Percentiles rank a stretch among this genome's conserved stretches.
These are phyloP conservation scores for Datnioides undecimradiatus DNA, from an alignment of 2,113 vertebrate species.

Conservation along the genomic window DNA sequence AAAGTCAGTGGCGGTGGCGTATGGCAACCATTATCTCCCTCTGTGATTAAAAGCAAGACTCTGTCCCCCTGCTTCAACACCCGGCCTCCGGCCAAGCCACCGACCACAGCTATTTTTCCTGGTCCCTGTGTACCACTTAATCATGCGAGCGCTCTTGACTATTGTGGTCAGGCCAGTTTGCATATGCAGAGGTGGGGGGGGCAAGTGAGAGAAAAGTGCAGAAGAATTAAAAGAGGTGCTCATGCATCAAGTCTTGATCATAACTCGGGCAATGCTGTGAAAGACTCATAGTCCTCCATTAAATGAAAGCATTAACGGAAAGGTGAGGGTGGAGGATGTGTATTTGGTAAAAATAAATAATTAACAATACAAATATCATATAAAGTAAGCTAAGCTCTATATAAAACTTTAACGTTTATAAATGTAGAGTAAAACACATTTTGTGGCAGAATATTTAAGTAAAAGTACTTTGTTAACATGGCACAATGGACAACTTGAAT, in stretches of 20 bases:
- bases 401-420: not conserved
- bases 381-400: too few relatives aligned
- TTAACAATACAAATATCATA: too few relatives aligned
- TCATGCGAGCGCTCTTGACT: constrained; percentile 77
- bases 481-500: not conserved
- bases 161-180: constrained; percentile 85
- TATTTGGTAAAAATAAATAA: too few relatives aligned
- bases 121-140: constrained; percentile 81
- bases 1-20: constrained; percentile 64
- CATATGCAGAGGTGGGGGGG: constrained; percentile 61
- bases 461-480: not conserved
- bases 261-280: not conserved
- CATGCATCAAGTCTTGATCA: not conserved
- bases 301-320: not conserved
- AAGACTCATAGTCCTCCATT: not conserved
- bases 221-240: not conserved
- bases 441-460: too few relatives aligned
- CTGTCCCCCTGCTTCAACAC: constrained; percentile 66
- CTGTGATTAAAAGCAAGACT: constrained; percentile 89
- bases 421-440: not conserved
- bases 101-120: constrained; percentile 87
- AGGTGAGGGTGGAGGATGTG: too few relatives aligned
- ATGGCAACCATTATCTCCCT: constrained; percentile 87
- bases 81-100: constrained; percentile 78
- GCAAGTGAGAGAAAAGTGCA: constrained; percentile 54